Conservation (phyloP, 2,113 vertebrate genomes). For the Phaetusa simplex region DNA sequence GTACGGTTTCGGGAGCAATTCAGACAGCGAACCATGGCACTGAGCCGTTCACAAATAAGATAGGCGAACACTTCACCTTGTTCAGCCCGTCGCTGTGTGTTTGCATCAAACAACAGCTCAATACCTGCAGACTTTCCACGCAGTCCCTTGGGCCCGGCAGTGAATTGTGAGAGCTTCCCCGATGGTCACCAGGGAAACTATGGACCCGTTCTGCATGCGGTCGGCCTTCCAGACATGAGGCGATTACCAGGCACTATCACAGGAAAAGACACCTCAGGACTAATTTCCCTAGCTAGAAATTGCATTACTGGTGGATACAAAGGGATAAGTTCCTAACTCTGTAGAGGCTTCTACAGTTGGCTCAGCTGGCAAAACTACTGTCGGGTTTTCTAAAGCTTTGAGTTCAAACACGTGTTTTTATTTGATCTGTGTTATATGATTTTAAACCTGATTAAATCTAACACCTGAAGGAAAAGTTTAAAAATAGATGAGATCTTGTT, state of each 20-base stretch:
- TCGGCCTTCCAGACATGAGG: background rate
- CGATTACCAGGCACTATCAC: conserved; percentile 4
- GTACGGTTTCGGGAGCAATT: background rate
- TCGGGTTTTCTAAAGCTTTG: background rate
- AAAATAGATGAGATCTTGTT: background rate
- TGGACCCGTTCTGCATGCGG: background rate
- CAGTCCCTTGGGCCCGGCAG: conserved; percentile 9
- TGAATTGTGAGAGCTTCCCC: conserved; percentile 24
- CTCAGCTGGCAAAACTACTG: background rate
- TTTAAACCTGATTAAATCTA: conserved; percentile 26
- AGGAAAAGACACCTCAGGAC: conserved; percentile 26
- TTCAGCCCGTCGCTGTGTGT: background rate
- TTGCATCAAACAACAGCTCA: conserved; percentile 40
- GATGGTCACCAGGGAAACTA: conserved; percentile 53
- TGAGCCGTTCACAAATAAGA: background rate
- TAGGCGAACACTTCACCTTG: background rate
- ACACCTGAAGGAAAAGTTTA: background rate
- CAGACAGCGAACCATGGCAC: background rate
- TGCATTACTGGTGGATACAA: background rate
- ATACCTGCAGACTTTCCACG: conserved; percentile 26
- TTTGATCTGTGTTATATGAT: background rate
- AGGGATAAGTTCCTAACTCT: background rate
- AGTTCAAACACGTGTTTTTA: background rate
- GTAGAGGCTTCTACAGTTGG: background rate
- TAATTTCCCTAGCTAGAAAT: background rate